Percentiles rank a stretch among this genome's conserved stretches.
Evolutionary conservation across 2,888 invertebrate genomes (phyloP).

Genomic region (Synergus japonicus): DNA sequence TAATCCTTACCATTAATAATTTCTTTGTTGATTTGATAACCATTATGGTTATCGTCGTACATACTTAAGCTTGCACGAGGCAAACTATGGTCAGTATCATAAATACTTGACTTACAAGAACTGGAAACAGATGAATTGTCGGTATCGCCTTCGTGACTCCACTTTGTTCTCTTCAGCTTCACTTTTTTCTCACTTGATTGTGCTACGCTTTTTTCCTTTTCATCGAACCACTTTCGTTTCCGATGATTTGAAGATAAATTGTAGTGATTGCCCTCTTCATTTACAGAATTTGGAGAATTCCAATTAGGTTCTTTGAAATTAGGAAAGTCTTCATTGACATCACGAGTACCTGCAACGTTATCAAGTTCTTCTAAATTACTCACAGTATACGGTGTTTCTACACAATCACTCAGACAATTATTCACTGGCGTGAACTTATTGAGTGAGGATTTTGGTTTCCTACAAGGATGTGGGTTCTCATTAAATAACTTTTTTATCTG

Average conservation of each 20-base stretch:
- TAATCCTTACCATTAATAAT: neutral
- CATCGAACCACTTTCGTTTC: conserved; percentile 12
- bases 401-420: neutral
- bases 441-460: neutral
- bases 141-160: conserved; percentile 11
- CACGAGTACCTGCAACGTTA: neutral
- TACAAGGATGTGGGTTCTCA: neutral
- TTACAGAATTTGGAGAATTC: neutral
- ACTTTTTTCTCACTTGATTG: neutral
- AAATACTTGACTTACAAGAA: conserved; percentile 2
- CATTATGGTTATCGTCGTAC: neutral
- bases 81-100: neutral
- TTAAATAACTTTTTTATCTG: neutral
- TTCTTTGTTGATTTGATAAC: neutral
- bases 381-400: neutral
- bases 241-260: neutral
- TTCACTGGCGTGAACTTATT: neutral
- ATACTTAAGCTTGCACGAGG: neutral
- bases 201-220: neutral
- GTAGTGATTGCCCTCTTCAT: neutral
- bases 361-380: neutral
- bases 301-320: conserved; percentile 24
- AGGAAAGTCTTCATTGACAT: neutral
- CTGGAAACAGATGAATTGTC: conserved; percentile 20
- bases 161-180: conserved; percentile 6